Conservation (phyloP, 2,888 invertebrate genomes). For the Capitulum mitella region DNA sequence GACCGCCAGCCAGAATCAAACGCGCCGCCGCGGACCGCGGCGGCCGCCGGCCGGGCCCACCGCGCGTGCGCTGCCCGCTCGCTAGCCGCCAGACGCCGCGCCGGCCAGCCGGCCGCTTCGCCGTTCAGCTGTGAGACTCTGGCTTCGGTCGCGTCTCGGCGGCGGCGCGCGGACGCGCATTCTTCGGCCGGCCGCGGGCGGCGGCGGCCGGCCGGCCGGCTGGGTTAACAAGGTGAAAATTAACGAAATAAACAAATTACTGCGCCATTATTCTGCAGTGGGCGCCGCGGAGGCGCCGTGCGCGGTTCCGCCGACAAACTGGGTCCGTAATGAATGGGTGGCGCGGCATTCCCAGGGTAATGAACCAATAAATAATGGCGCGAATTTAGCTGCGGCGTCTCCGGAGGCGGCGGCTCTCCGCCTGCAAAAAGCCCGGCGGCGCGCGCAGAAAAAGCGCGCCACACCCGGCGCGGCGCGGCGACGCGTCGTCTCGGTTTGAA, state of each 20-base stretch:
- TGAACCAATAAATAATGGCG: conserved; percentile 14
- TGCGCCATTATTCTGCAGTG: not conserved
- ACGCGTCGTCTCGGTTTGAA: not conserved
- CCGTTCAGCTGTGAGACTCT: not conserved
- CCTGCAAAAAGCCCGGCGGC: not conserved
- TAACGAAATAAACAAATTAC: conserved; percentile 25
- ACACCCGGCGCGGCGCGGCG: not conserved
- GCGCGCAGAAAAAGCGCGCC: not conserved
- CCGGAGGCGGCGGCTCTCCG: not conserved
- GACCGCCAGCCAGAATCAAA: conserved; percentile 5
- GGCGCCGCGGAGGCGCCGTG: not conserved
- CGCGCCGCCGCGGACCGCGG: not conserved
- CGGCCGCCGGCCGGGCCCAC: not conserved
- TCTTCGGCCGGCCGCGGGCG: not conserved
- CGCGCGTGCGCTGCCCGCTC: not conserved
- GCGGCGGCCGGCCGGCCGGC: not conserved
- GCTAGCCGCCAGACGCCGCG: not conserved
- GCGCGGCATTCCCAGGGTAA: conserved; percentile 2
- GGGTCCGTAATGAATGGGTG: not conserved
- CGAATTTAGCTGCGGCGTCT: not conserved
- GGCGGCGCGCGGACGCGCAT: not conserved
- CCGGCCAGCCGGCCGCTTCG: not conserved
- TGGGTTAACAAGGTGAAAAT: conserved; percentile 20
- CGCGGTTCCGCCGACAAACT: not conserved
- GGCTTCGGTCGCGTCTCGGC: not conserved